phyloP scores from a whole-genome alignment of 2,888 invertebrate species.

The Idaea dimidiata region DNA sequence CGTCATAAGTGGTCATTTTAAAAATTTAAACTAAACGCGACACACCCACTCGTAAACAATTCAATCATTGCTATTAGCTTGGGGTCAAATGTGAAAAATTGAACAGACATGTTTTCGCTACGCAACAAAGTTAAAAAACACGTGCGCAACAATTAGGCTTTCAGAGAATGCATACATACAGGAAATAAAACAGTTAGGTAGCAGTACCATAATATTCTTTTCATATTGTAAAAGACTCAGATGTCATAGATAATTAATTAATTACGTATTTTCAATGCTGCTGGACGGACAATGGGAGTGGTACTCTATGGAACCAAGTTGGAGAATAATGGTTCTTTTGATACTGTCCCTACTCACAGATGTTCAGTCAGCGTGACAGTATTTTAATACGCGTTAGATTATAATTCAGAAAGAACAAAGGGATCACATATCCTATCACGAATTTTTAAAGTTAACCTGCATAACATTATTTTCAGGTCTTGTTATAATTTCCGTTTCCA shows the following conservation, averaged over 20 bases:
- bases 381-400: background rate
- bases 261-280: constrained; percentile 20
- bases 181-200: constrained; percentile 17
- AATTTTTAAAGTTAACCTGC: too few species aligned
- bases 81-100: background rate
- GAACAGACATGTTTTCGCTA: background rate
- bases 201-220: constrained; percentile 15
- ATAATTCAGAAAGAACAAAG: too few species aligned
- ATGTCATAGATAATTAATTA: constrained; percentile 23
- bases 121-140: constrained; percentile 7
- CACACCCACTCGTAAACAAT: background rate
- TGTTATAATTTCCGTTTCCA: background rate
- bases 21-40: background rate
- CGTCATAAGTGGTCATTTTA: background rate
- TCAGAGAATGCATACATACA: constrained; percentile 10
- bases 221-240: constrained; percentile 20
- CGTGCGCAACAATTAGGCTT: background rate
- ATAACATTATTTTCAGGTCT: too few species aligned
- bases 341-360: background rate
- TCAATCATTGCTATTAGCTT: background rate
- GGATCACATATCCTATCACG: too few species aligned
- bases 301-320: background rate
- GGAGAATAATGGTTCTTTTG: background rate
- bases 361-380: background rate
- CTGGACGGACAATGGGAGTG: constrained; percentile 17